Base-by-base conservation (phyloP, 2,888 invertebrate species). In the Macropis europaea region DNA sequence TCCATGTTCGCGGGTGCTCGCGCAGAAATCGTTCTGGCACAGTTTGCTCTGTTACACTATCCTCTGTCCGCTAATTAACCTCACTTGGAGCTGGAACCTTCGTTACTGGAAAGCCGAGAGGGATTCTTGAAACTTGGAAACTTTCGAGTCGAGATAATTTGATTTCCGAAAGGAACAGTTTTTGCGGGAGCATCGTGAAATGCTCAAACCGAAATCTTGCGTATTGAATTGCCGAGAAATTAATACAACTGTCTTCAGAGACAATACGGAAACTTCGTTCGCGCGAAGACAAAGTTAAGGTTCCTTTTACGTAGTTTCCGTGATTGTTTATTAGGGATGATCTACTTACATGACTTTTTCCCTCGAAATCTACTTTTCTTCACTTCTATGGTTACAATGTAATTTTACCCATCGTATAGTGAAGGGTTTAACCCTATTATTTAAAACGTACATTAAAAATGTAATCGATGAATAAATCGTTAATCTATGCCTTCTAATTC, bases 41-140 rank as follows among this genome's bases (percentile, higher is more conserved):
- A 57, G 69, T 68, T 68, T 57, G 69, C 69, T 68, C 50, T 68
- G 57, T 69, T 57, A 68, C 69, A 68, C 69, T 7, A 52, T 57
- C 69, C 50, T 52, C 43, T 50, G 36, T 19, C 45, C 50, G 50
- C 57, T 69, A 69, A 69, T 69, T 69, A 56, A 68, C 69, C 50
- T 57, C 45, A 50, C 32, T n/a, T 36, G 32, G 11, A 4, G 56
- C 28, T 36, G 17, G 53, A 57, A 52, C 26, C 57, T 43, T 52
- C 57, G 43, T 17, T 15, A n/a, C 43, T 56, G 26, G 38, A 68
- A 43, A 57, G 15, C 24, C 9, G 28, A 43, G 50, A 32, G 38
- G 17, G 22, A 50, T 68, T 48, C 57, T 68, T 28, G 24, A 69
- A 45, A 68, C 36, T 57, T 68, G 50, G 36, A 9, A 13, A 68